Evolutionary conservation across 92 coral and sea anemone genomes (phyloP).

Genomic region (Porites rus): DNA sequence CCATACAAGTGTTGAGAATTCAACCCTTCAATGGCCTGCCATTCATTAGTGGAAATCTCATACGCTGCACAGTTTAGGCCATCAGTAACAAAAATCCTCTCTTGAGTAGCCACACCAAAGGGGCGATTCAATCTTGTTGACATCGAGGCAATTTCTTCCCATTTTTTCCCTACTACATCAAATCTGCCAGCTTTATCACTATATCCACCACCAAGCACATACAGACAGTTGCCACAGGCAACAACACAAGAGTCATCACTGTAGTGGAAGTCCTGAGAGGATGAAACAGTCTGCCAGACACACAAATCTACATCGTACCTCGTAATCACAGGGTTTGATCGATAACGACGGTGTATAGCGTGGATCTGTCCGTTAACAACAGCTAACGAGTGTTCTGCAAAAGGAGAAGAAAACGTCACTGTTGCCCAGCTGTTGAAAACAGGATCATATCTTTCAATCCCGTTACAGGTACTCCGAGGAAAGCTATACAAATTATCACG

Average conservation of each 20-base stretch:
- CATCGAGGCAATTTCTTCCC: slow-evolving; percentile 17
- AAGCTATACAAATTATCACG: not conserved
- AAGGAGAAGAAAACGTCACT: not conserved
- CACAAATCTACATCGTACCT: not conserved
- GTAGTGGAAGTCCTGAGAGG: not conserved
- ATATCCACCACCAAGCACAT: slow-evolving; percentile 20
- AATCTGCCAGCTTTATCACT: not conserved
- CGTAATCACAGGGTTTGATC: not conserved
- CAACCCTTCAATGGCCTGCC: not conserved
- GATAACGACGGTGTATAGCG: not conserved
- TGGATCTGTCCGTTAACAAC: not conserved
- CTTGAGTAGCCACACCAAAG: slow-evolving; percentile 18
- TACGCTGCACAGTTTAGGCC: not conserved
- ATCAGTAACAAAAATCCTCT: slow-evolving; percentile 3
- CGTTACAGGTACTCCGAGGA: not conserved
- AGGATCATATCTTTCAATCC: slow-evolving; percentile 17
- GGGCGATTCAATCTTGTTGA: not conserved
- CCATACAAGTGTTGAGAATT: not conserved
- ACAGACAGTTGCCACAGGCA: slow-evolving; percentile 10
- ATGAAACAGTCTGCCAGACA: slow-evolving; percentile 2
- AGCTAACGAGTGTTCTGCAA: not conserved
- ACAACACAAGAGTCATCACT: not conserved
- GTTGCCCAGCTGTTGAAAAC: not conserved
- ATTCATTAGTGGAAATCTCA: not conserved
- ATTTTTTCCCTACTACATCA: not conserved